Percentiles rank a stretch among this genome's conserved stretches.
These are phyloP conservation scores for Caenorhabditis latens DNA, from an alignment of 1,140 invertebrate species.

Conservation along the genomic window DNA sequence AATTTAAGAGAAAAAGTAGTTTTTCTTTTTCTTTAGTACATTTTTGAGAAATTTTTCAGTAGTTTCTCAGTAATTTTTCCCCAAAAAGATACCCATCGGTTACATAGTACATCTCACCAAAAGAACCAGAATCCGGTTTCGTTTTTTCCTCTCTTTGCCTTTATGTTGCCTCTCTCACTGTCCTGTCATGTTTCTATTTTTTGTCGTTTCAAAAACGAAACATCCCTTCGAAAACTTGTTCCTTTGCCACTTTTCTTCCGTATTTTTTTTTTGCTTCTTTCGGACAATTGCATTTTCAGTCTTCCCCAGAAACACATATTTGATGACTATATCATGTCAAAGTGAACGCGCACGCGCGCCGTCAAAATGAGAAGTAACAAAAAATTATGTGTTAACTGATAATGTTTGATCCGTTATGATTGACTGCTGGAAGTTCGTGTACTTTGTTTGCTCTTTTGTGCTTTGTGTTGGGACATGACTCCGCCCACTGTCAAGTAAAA, in stretches of 20 bases:
- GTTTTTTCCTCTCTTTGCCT: not conserved
- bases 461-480: not conserved
- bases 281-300: too few relatives aligned
- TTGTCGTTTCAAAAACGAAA: conserved; percentile 5
- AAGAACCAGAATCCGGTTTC: not conserved
- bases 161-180: too few relatives aligned
- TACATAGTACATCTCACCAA: not conserved
- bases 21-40: too few relatives aligned
- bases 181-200: not conserved
- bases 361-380: not conserved
- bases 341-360: too few relatives aligned
- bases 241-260: not conserved
- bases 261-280: not conserved
- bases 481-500: not conserved
- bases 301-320: too few relatives aligned
- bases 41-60: too few relatives aligned
- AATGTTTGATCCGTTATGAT: conserved; percentile 45
- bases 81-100: not conserved
- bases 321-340: too few relatives aligned
- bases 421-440: not conserved
- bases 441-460: conserved; percentile 48
- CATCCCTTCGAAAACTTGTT: conserved; percentile 1
- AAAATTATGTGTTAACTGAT: not conserved
- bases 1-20: too few relatives aligned
- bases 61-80: not conserved